These are phyloP conservation scores for Spheniscus mendiculus DNA, from an alignment of 2,113 vertebrate species.

Conservation along the genomic window DNA sequence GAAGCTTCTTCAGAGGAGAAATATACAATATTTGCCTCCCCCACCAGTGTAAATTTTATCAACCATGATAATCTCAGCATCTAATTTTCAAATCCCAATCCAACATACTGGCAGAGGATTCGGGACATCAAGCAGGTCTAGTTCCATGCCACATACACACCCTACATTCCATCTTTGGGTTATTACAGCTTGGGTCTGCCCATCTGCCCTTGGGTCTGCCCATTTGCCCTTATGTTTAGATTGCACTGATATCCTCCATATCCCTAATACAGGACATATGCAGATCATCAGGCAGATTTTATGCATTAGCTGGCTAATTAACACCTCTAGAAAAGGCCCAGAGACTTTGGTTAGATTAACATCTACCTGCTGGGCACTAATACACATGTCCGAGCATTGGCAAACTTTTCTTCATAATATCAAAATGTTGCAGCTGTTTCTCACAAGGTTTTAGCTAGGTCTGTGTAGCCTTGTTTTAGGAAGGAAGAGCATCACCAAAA, in stretches of 20 bases:
- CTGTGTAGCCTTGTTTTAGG: not conserved
- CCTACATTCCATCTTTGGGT: not conserved
- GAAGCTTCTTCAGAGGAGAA: not conserved
- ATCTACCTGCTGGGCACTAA: not conserved
- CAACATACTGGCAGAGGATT: not conserved
- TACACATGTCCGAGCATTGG: fast-evolving
- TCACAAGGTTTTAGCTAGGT: not conserved
- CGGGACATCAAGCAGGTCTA: not conserved
- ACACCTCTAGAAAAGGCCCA: not conserved
- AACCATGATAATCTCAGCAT: not conserved
- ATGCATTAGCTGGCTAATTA: not conserved
- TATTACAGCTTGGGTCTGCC: not conserved
- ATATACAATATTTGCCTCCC: not conserved
- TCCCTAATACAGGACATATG: fast-evolving
- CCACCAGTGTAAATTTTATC: not conserved
- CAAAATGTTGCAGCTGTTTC: not conserved
- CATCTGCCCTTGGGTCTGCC: not conserved
- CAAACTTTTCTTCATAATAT: not conserved
- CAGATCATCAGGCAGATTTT: not conserved
- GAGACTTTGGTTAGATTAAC: not conserved
- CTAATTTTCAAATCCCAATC: not conserved
- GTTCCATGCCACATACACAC: not conserved
- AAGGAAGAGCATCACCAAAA: not conserved
- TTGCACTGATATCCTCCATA: not conserved
- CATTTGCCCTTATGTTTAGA: not conserved